A percentile compares a stretch with the other conserved stretches of the same genome.
phyloP scores from a whole-genome alignment of 2,797 vertebrate species.

The Clarias laeviceps region DNA sequence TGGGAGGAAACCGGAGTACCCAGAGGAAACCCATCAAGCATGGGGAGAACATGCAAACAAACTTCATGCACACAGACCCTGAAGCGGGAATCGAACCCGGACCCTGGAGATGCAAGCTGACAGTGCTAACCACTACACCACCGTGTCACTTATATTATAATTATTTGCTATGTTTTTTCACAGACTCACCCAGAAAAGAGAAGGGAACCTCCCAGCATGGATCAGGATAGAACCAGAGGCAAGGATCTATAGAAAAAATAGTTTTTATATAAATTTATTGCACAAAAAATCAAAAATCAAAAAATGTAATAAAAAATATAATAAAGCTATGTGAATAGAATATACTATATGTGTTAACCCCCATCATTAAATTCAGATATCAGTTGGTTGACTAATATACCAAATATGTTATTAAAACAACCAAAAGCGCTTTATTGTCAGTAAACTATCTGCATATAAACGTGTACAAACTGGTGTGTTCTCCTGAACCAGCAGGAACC shows the following conservation, averaged over 20 bases:
- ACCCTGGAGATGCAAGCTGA: too few relatives aligned
- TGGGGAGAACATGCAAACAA: too few relatives aligned
- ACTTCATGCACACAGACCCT: too few relatives aligned
- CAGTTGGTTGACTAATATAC: background rate
- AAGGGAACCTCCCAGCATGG: constrained; percentile 58
- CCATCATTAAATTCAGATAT: background rate
- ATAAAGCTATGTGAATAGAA: background rate
- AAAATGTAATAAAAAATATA: background rate
- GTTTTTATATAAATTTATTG: background rate
- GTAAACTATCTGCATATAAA: background rate
- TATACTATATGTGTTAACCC: background rate
- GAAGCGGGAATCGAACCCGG: too few relatives aligned
- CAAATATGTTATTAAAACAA: background rate
- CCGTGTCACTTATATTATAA: background rate
- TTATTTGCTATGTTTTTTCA: background rate
- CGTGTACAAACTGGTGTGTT: background rate
- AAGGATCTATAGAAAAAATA: constrained; percentile 45
- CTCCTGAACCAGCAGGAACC: background rate
- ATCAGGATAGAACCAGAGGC: constrained; percentile 60
- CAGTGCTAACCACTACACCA: too few relatives aligned
- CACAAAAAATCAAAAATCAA: too few relatives aligned
- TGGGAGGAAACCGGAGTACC: too few relatives aligned
- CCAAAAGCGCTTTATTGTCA: background rate
- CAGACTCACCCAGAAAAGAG: constrained; percentile 61
- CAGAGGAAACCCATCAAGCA: too few relatives aligned